Evolutionary conservation across 2,888 invertebrate genomes (phyloP), one percentile per base, ranked within the genome.

Genomic region (Aporophyla lueneburgensis): DNA sequence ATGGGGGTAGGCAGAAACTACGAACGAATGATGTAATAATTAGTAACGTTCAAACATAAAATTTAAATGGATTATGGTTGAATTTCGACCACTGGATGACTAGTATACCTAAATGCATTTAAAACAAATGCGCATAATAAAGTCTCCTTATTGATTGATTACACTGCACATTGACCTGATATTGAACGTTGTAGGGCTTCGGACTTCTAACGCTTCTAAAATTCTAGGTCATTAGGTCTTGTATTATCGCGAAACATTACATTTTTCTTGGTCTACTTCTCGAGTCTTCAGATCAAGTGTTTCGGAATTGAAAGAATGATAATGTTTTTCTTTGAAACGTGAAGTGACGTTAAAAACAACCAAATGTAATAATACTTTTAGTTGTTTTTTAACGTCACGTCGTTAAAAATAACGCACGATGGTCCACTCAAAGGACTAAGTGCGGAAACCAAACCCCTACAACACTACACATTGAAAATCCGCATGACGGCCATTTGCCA

Each of bases 151-250:
- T 76, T 76, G 67, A 82, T 67, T 80, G 53, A 46, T 40, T 14
- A 49, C 58, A n/a, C 27, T 70, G 51, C 69, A 78, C 68, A 78
- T 72, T 81, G 73, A 78, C 74, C 80, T 70, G 56, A 49, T 78
- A 84, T 63, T 69, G 80, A 59, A 66, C 40, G 40, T 27, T 61
- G 49, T 81, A 81, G 14, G 81, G 81, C 74, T 81, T 81, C 80
- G 10, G 54, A 72, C 61, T 74, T 69, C 79, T 83, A 73, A 70
- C 49, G 84, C 74, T 61, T 83, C 68, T 67, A 54, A 83, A 84
- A 80, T 79, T 84, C 68, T 63, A 74, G 74, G 84, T 80, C 54
- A 71, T 51, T 80, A 68, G 54, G 61, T 73, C 61, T 78, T 62
- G 40, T 56, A 40, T 27, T 78, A 78, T 78, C 68, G 56, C 59